phyloP scores from a whole-genome alignment of 1,140 invertebrate genomes.

The Trichonephila inaurata region DNA sequence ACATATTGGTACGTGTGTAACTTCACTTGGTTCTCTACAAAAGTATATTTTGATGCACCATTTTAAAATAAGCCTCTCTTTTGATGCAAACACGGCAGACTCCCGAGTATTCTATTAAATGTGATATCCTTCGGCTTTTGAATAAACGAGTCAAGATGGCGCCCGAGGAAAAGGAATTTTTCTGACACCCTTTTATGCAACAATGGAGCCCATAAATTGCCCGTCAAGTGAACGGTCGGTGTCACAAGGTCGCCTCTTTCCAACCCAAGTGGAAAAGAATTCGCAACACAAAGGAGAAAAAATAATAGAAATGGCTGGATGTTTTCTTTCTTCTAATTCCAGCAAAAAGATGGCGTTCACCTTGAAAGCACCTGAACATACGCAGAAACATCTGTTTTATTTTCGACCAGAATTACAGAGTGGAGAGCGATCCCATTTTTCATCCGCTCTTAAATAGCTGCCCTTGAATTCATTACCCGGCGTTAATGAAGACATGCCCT shows the following conservation, averaged over 20 bases:
- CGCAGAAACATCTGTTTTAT: constrained; percentile 28
- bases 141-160: background rate
- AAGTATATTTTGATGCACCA: no score
- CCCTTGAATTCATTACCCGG: constrained; percentile 5
- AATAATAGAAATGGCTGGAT: constrained; percentile 17
- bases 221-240: background rate
- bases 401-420: background rate
- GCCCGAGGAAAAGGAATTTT: background rate
- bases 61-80: no score
- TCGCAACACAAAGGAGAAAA: background rate
- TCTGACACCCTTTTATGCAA: constrained; percentile 30
- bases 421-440: constrained; percentile 2
- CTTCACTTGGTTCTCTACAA: no score
- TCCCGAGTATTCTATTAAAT: no score
- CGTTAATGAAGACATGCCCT: no score
- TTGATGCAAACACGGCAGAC: no score
- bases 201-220: constrained; percentile 13
- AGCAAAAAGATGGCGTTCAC: constrained; percentile 30
- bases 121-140: no score
- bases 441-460: constrained; percentile 4
- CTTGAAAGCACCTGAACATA: constrained; percentile 12
- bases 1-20: no score
- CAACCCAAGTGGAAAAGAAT: background rate
- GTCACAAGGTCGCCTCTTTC: background rate
- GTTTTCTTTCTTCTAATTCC: constrained; percentile 32